phyloP scores from a whole-genome alignment of 2,113 vertebrate genomes.

The Pterocles gutturalis region DNA sequence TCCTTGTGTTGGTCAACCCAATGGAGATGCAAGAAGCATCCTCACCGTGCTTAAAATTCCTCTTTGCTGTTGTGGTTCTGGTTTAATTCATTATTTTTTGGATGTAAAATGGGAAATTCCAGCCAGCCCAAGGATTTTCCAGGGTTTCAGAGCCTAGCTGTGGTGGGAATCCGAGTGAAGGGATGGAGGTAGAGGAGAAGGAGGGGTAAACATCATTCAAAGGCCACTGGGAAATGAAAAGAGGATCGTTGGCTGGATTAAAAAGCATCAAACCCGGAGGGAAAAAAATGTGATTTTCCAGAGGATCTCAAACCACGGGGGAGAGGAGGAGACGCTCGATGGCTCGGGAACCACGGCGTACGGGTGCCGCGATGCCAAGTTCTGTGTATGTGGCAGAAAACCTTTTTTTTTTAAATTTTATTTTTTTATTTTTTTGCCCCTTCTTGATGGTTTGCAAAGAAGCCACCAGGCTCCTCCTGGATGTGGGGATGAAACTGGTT shows the following conservation, averaged over 20 bases:
- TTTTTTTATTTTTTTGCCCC: not conserved
- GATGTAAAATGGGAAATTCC: not conserved
- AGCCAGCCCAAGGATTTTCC: not conserved
- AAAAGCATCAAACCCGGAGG: not conserved
- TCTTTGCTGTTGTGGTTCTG: not conserved
- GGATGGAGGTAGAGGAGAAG: not conserved
- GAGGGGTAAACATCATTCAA: not conserved
- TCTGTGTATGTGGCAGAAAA: not conserved
- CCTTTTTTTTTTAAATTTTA: not conserved
- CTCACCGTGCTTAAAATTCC: not conserved
- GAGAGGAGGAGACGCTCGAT: not conserved
- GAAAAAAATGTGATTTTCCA: not conserved
- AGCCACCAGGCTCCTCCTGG: not conserved
- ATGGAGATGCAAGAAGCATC: no score
- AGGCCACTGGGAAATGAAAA: not conserved
- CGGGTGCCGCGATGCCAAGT: not conserved
- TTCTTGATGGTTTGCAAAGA: not conserved
- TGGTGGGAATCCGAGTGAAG: not conserved
- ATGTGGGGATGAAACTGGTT: not conserved
- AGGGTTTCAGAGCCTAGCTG: not conserved
- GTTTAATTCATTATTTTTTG: not conserved
- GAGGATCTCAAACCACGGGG: not conserved
- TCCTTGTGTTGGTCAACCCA: fast-evolving
- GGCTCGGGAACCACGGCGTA: not conserved
- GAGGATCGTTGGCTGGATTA: not conserved